Base-by-base conservation (phyloP, 2,888 invertebrate genomes). In the Halictus quadricinctus region DNA sequence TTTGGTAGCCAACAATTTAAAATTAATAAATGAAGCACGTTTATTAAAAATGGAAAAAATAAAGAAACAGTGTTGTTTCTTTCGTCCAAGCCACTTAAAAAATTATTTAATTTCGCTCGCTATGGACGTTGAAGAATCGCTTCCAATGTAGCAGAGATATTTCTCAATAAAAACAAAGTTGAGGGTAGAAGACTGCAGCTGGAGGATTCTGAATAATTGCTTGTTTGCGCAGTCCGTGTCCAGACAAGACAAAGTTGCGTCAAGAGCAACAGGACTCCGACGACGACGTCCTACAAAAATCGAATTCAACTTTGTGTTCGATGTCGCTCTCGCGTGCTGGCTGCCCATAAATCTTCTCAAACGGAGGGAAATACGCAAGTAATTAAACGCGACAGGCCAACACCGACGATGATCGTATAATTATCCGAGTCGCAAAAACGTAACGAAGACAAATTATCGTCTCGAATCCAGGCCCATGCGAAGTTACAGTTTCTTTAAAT, bases 371-470 rank as follows among this genome's bases (percentile, higher is more conserved):
- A 79, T 81, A 29, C 76, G 76, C 72, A 50, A 86, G 87, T 87
- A 86, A 87, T 87, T 87, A 87, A 80, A 76, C 76, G 69, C 70
- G 78, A 70, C 83, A 79, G 78, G 79, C 75, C 79, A 83, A 77
- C 86, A 64, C 75, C 86, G 73, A 83, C 80, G 79, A 80, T 86
- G 87, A 87, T 87, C 87, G 79, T 81, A 72, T 86, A 87, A 86
- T 87, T 87, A 86, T 70, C 75, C 73, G 76, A 64, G 69, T 75
- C 58, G 58, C 43, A 81, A 83, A 87, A 87, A 80, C 72, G 79
- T 86, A 87, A 87, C 83, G 87, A 87, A 87, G 87, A 87, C 83
- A 83, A 81, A 87, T 87, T 79, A 80, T 54, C 78, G 43, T 54
- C 43, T 43, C 75, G 76, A 60, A 79, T 48, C 66, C n/a, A 6